Base-by-base conservation (phyloP, 2,113 vertebrate species). In the Dasyprocta punctata region DNA sequence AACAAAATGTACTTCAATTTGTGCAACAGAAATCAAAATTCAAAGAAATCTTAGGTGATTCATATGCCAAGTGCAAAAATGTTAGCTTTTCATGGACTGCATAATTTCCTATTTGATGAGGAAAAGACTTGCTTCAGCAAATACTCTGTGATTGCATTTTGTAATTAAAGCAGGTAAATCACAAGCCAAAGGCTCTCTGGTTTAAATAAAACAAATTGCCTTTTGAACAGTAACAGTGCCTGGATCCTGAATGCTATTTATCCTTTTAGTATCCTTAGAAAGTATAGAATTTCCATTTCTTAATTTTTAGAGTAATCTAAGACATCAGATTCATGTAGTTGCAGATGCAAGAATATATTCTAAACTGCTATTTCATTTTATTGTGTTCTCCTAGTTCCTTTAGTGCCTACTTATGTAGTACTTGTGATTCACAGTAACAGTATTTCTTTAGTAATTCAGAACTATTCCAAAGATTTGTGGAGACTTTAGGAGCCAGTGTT, bases 151-250 rank as follows among this genome's bases (percentile, higher is more conserved):
- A 82, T 93, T 92, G 36, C 26, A 78, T 86, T 80, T 97, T 90
- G 30, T 38, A 84, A 92, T 88, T 93, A 65, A 97, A 97, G 56
- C 80, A 92, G 24, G 80, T 85, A 96, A 90, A 87, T 90, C 41
- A 90, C 12, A 87, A 92, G 52, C 12, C 75, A 85, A 69, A 92
- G 38, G 61, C 67, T 92, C 47, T 22, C 75, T 93, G 81, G 19
- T 85, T 97, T 95, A 94, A 95, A 47, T 91, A 36, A 96, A 96
- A 69, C 61, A 90, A 80, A 86, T 90, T 96, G 60, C 63, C 86
- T 30, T 94, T 82, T 87, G 44, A 87, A 61, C 47, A 73, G 12
- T 71, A 86, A 81, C 49, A 86, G 2, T 90, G 61, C 36, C 56
- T 88, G 20, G 82, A 90, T 86, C 90, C 6, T 38, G 52, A 95